Percentiles rank a stretch among this genome's conserved stretches.
Conservation (phyloP, 1,140 invertebrate species). For the Myzus persicae region DNA sequence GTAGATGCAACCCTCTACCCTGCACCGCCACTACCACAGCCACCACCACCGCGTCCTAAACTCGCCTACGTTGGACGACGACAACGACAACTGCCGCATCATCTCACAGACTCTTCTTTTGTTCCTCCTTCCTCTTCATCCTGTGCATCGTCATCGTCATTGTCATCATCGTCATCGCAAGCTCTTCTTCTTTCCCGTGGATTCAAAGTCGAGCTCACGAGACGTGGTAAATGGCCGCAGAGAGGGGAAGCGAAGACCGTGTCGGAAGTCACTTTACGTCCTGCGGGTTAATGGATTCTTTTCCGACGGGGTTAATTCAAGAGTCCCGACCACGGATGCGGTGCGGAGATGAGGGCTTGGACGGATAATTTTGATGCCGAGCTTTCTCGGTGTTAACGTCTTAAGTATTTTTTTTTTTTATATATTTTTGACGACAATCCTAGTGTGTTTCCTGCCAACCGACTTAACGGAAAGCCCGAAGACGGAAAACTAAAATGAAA, state of each 20-base stretch:
- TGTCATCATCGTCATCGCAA: not conserved
- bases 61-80: not conserved
- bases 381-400: constrained; percentile 44
- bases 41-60: not conserved
- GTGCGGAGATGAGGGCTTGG: not conserved
- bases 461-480: not conserved
- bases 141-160: not conserved
- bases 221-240: not conserved
- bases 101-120: not conserved
- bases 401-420: constrained; percentile 28
- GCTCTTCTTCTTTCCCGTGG: not conserved
- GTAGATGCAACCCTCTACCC: not conserved
- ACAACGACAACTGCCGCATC: not conserved
- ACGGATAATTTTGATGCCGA: constrained; percentile 17
- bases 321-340: not conserved
- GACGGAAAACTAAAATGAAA: not conserved
- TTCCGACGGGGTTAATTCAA: constrained; percentile 49
- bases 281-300: constrained; percentile 47
- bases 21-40: too few relatives aligned
- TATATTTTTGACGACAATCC: constrained; percentile 24
- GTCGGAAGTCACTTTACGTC: constrained; percentile 55
- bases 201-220: not conserved
- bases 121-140: not conserved
- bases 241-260: constrained; percentile 2
- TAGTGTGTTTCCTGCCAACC: not conserved